phyloP scores from a whole-genome alignment of 35 echinoderm and acorn worm species.

The Amphiura filiformis region DNA sequence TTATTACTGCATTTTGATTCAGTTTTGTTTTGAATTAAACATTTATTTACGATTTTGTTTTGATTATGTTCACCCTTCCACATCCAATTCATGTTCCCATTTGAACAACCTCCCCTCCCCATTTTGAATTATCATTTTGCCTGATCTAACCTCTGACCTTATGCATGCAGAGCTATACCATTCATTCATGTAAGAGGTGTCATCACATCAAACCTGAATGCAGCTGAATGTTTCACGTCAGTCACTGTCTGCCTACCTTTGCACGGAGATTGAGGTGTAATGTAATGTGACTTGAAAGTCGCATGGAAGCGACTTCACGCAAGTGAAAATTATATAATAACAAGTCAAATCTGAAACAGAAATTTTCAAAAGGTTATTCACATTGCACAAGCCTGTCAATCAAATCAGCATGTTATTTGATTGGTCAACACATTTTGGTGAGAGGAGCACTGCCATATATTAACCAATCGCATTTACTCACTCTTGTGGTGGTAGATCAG shows the following conservation, averaged over 20 bases:
- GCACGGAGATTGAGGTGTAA: background rate
- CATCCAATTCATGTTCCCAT: background rate
- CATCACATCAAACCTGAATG: background rate
- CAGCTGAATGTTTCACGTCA: conserved; percentile 5
- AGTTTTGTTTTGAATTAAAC: background rate
- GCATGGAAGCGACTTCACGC: too few relatives aligned
- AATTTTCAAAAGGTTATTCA: too few relatives aligned
- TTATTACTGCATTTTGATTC: background rate
- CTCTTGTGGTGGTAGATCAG: too few relatives aligned
- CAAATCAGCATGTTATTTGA: too few relatives aligned
- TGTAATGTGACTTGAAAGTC: too few relatives aligned
- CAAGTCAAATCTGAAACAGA: too few relatives aligned
- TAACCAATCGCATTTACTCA: too few relatives aligned
- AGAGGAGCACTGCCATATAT: too few relatives aligned
- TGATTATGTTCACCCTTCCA: background rate
- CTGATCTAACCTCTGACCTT: background rate
- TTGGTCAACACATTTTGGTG: too few relatives aligned
- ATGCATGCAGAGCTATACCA: conserved; percentile 9
- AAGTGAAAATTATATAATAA: too few relatives aligned
- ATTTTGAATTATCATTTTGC: background rate
- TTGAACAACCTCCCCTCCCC: background rate
- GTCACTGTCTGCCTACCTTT: background rate
- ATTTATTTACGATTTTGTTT: background rate
- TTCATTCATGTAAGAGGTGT: background rate
- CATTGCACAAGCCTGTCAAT: too few relatives aligned